Percentiles rank a stretch among this genome's conserved stretches.
Conservation (phyloP, 2,888 invertebrate genomes). For the Ochropleura plecta region DNA sequence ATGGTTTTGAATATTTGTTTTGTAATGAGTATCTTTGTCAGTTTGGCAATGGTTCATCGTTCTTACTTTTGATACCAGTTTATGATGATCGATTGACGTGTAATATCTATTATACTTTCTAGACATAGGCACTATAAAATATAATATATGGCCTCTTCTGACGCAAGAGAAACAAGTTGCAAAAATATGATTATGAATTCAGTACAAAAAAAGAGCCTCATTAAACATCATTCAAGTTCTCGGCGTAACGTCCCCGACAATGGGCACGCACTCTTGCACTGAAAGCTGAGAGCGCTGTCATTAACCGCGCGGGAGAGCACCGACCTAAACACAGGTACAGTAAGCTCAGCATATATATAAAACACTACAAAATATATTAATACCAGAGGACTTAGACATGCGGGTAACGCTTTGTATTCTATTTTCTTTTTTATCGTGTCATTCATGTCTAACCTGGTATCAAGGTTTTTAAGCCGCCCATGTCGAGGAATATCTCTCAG, state of each 20-base stretch:
- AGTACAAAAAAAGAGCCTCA: constrained; percentile 16
- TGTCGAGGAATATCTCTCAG: too few relatives aligned
- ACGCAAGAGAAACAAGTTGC: background rate
- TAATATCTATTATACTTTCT: background rate
- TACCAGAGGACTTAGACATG: background rate
- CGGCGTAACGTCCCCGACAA: background rate
- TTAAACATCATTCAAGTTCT: constrained; percentile 23
- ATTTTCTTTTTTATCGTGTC: background rate
- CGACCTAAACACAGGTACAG: background rate
- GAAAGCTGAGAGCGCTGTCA: constrained; percentile 36
- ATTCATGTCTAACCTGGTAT: too few relatives aligned
- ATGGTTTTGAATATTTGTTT: background rate
- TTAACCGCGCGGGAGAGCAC: constrained; percentile 22
- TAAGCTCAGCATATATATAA: background rate
- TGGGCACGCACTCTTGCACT: constrained; percentile 40
- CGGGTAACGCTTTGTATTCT: background rate
- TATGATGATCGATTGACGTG: background rate
- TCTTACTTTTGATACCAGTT: background rate
- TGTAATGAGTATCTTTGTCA: background rate
- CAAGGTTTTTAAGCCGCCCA: too few relatives aligned
- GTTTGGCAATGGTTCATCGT: background rate
- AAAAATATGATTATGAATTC: constrained; percentile 3
- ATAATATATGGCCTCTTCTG: background rate
- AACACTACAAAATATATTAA: background rate
- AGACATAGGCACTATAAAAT: background rate